These are phyloP conservation scores for Canis aureus DNA, from an alignment of 2,113 vertebrate genomes.

Conservation along the genomic window DNA sequence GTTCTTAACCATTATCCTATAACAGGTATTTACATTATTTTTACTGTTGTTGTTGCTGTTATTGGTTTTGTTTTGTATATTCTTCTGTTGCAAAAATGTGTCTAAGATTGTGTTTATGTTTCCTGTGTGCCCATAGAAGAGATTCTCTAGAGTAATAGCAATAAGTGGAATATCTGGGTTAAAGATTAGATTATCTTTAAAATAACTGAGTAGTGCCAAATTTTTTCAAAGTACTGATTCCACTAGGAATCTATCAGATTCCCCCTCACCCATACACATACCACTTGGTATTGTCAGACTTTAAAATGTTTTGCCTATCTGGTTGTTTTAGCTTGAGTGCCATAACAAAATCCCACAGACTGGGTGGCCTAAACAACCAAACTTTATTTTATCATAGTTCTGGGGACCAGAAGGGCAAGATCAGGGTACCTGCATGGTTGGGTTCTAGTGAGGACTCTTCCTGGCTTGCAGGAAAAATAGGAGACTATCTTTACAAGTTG, in stretches of 20 bases:
- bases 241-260: neutral
- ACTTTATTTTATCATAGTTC: neutral
- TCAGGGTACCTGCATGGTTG: neutral
- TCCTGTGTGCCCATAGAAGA: neutral
- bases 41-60: neutral
- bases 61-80: neutral
- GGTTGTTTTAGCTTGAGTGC: neutral
- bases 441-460: neutral
- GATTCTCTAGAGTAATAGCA: neutral
- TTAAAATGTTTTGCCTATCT: neutral
- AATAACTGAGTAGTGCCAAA: neutral
- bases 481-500: neutral
- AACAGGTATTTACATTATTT: slow-evolving; percentile 8
- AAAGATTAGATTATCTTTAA: slow-evolving; percentile 16
- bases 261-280: neutral
- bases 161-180: neutral
- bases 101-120: slow-evolving; percentile 27
- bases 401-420: neutral
- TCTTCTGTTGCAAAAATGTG: slow-evolving; percentile 8
- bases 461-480: neutral
- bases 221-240: slow-evolving; percentile 11
- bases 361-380: neutral
- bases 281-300: slow-evolving; percentile 4
- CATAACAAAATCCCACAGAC: neutral
- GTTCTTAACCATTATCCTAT: slow-evolving; percentile 18